These are phyloP conservation scores for Phyllotreta striolata DNA, from an alignment of 2,888 invertebrate genomes.

Conservation along the genomic window DNA sequence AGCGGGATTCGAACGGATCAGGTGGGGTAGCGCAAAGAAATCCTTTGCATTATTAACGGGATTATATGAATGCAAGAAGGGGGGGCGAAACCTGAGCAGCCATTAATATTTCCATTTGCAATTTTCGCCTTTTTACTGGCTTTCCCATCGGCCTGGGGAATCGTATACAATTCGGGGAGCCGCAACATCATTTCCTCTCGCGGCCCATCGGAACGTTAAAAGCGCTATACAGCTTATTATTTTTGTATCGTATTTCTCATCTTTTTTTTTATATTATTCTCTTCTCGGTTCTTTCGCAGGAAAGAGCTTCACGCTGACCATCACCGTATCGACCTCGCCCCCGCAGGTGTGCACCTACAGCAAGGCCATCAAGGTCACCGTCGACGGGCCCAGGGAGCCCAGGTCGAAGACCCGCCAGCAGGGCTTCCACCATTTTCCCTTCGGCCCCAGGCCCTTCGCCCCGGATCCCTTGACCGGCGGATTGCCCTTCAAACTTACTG, in stretches of 20 bases:
- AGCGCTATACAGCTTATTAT: too few species aligned
- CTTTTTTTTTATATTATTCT: too few species aligned
- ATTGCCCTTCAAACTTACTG: constrained; percentile 85
- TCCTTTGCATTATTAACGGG: constrained; percentile 36
- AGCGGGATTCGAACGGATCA: too few species aligned
- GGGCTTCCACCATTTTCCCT: constrained; percentile 89
- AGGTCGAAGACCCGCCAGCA: constrained; percentile 91
- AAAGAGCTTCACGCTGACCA: constrained; percentile 96
- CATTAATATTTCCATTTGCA: constrained; percentile 55
- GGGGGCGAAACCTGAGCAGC: constrained; percentile 42
- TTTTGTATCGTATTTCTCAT: too few species aligned
- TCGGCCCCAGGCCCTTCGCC: constrained; percentile 83
- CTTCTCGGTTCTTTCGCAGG: constrained; percentile 67
- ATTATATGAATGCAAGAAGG: constrained; percentile 42
- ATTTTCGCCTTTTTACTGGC: constrained; percentile 46
- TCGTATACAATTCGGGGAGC: constrained; percentile 49
- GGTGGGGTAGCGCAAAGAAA: constrained; percentile 36
- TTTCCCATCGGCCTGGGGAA: constrained; percentile 43
- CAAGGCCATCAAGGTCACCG: constrained; percentile 99
- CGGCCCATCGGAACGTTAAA: too few species aligned
- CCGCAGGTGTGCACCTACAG: constrained; percentile 96
- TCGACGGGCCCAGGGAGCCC: constrained; percentile 98
- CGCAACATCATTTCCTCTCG: constrained; percentile 52
- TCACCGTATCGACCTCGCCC: constrained; percentile 92
- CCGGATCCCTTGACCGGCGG: constrained; percentile 81